Conservation (phyloP, 2,113 vertebrate genomes). For the Pachypanchax playfairii region DNA sequence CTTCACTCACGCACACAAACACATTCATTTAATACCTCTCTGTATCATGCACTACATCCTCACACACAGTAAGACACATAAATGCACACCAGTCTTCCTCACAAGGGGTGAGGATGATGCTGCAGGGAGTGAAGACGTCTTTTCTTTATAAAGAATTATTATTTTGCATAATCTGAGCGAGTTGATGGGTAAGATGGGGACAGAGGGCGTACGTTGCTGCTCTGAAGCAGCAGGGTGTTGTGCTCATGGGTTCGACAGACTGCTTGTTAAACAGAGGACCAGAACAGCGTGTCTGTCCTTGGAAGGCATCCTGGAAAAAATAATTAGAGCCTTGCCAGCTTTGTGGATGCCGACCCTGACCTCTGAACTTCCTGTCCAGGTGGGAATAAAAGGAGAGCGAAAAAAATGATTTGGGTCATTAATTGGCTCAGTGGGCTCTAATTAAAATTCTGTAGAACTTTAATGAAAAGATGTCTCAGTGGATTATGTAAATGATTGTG, state of each 20-base stretch:
- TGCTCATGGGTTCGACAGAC: constrained; percentile 6
- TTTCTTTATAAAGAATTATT: background rate
- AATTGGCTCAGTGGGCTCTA: background rate
- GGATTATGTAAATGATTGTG: background rate
- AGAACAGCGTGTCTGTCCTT: constrained; percentile 15
- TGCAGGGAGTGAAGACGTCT: background rate
- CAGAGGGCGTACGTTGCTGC: background rate
- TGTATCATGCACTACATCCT: constrained; percentile 24
- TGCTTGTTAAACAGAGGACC: background rate
- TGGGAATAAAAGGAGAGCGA: constrained; percentile 1
- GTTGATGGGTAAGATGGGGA: background rate
- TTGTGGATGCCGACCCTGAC: constrained; percentile 13
- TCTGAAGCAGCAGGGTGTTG: constrained; percentile 3
- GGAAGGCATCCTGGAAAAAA: constrained; percentile 28
- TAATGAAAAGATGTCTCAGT: background rate
- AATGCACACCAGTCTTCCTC: constrained; percentile 5
- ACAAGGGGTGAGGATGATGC: background rate
- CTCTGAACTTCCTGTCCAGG: constrained; percentile 26
- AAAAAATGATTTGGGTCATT: background rate
- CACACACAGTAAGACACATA: constrained; percentile 17
- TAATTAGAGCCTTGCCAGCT: constrained; percentile 31
- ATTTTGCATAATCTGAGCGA: constrained; percentile 13
- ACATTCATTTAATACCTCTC: background rate
- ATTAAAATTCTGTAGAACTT: background rate
- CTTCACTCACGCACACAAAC: background rate